Base-by-base conservation (phyloP, 2,888 invertebrate species). In the Malacosoma neustria region DNA sequence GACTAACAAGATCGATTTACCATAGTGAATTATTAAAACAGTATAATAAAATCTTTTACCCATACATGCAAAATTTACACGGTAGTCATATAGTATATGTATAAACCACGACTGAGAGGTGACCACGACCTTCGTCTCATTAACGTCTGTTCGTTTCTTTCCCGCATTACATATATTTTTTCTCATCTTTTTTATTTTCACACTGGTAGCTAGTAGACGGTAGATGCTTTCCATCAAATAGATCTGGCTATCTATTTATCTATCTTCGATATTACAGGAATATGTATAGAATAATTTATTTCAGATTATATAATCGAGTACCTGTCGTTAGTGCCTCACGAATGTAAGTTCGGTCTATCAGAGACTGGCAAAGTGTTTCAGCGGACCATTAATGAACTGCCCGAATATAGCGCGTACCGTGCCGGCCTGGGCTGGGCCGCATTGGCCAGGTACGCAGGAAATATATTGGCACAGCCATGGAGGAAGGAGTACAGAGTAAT, bases 401-500 rank as follows among this genome's bases (percentile, higher is more conserved):
- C 88, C 4, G 91, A 93, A 54, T 96, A 94, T 65, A 95, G 92
- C 63, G 94, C 93, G 12, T 93, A 93, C 57, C 89, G 92, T 50
- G 94, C 94, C 11, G 91, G 92, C 14, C 87, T 91, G 33, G 96
- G 95, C 9, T 96, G 95, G 89, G 92, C 93, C 54, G 92, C 94
- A 22, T 87, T 96, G 47, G 95, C 93, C 41, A 87, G 93, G 48
- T 96, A 96, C 70, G 96, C 96, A 2, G 92, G 91, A 39, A 96
- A 96, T 75, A 81, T 97, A 42, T 84, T 95, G 36, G 90, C 92
- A 9, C 95, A 96, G 65, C 95, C 96, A 3, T 97, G 96, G 96
- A 84, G 96, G 49, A 93, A 92, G 67, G 96, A 97, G 70, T 97
- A 93, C 67, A 88, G 90, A 52, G 89, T 90, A 43, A 89, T 96